Percentiles rank a stretch among this genome's conserved stretches.
Evolutionary conservation across 2,888 invertebrate species (phyloP).

Genomic region (Amphipoea oculea): DNA sequence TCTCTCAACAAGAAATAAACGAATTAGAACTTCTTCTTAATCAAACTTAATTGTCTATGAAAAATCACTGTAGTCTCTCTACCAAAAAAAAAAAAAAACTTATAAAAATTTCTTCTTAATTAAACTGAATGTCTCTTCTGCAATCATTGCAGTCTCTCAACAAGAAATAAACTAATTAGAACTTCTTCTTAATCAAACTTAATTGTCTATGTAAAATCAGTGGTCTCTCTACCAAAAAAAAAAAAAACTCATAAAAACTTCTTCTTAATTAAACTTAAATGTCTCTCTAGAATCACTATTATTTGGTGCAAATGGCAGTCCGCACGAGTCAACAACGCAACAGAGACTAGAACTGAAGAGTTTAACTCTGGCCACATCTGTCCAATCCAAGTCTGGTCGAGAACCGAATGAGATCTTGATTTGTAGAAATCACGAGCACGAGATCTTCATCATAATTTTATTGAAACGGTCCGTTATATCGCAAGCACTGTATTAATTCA

Average conservation of each 20-base stretch:
- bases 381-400: constrained; percentile 5
- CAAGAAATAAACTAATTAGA: neutral
- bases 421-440: constrained; percentile 14
- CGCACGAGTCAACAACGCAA: constrained; percentile 1
- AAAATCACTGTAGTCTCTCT: neutral
- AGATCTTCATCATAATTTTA: constrained; percentile 8
- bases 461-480: neutral
- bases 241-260: neutral
- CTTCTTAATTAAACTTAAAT: neutral
- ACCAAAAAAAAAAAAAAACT: neutral
- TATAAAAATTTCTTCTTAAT: neutral
- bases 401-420: constrained; percentile 32
- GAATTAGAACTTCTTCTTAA: neutral
- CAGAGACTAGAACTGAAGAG: neutral
- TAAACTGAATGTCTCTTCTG: neutral
- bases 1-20: neutral
- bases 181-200: neutral
- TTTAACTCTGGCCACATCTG: neutral
- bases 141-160: neutral
- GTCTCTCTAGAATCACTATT: constrained; percentile 6
- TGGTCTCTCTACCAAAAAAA: neutral
- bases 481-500: neutral
- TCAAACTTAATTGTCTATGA: neutral
- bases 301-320: constrained; percentile 41
- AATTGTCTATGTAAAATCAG: neutral